phyloP scores from a whole-genome alignment of 1,140 invertebrate species.

The Megalonaias nervosa region DNA sequence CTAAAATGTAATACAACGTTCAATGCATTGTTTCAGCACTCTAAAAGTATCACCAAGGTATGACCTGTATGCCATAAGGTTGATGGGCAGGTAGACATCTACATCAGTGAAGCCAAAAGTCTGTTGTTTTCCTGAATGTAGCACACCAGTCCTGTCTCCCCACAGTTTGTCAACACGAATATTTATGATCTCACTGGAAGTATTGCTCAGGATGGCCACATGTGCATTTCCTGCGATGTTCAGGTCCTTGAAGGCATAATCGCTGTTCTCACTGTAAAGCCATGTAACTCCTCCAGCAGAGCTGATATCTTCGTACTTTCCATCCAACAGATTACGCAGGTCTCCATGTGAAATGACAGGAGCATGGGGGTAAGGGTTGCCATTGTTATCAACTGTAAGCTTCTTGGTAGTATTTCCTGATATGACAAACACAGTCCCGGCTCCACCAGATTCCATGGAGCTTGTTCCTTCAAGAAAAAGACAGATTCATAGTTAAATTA shows the following conservation, averaged over 20 bases:
- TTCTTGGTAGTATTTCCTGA: constrained; percentile 31
- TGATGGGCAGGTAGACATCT: constrained; percentile 58
- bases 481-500: background rate
- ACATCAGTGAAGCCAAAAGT: constrained; percentile 52
- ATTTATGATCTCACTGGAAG: constrained; percentile 36
- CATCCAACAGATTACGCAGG: constrained; percentile 45
- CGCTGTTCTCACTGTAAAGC: constrained; percentile 44
- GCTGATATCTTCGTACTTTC: constrained; percentile 48
- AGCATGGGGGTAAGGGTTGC: constrained; percentile 48
- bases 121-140: constrained; percentile 54
- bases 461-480: constrained; percentile 42
- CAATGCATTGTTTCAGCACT: too few species aligned
- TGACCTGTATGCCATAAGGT: constrained; percentile 58
- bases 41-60: background rate
- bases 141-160: constrained; percentile 55
- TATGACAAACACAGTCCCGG: constrained; percentile 51
- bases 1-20: too few species aligned
- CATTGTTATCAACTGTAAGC: constrained; percentile 52
- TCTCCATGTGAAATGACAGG: constrained; percentile 26
- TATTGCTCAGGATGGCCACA: constrained; percentile 59
- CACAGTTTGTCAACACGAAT: constrained; percentile 39
- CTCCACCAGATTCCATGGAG: constrained; percentile 52
- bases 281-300: constrained; percentile 56
- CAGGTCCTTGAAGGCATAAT: constrained; percentile 53
- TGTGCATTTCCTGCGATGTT: constrained; percentile 54